Conservation (phyloP, 2,888 invertebrate genomes). For the Macrosiphum euphorbiae region DNA sequence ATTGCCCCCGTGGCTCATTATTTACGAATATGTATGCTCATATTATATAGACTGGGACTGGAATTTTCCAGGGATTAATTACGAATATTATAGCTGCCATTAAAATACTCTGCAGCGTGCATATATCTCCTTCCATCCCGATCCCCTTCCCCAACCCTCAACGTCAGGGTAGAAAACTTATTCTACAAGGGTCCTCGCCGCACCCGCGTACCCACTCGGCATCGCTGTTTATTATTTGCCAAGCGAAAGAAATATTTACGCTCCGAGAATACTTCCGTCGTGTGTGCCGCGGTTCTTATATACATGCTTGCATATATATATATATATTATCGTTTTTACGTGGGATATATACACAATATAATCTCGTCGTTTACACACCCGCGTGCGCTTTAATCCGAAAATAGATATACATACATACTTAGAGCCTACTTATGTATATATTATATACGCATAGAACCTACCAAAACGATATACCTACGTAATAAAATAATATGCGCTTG, state of each 20-base stretch:
- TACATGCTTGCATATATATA: not conserved
- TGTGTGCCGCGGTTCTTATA: not conserved
- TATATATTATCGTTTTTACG: not conserved
- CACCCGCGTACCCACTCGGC: not conserved
- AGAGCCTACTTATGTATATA: not conserved
- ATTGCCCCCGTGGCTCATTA: not conserved
- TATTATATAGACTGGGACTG: not conserved
- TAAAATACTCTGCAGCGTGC: conserved; percentile 4
- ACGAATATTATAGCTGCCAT: conserved; percentile 21
- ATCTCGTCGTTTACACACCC: not conserved
- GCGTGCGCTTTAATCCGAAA: not conserved
- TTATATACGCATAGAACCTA: not conserved
- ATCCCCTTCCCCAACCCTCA: not conserved
- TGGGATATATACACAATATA: not conserved
- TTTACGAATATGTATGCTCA: not conserved
- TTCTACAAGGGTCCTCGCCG: not conserved
- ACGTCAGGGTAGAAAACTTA: not conserved
- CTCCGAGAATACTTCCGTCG: not conserved
- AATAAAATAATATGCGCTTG: not conserved
- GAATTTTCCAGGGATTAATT: conserved; percentile 56
- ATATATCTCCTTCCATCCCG: not conserved
- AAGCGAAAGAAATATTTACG: not conserved
- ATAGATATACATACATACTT: not conserved
- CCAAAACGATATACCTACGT: not conserved
- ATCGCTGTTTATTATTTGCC: conserved; percentile 7